phyloP scores from a whole-genome alignment of 2,113 vertebrate genomes.

The Herpetotheres cachinnans region DNA sequence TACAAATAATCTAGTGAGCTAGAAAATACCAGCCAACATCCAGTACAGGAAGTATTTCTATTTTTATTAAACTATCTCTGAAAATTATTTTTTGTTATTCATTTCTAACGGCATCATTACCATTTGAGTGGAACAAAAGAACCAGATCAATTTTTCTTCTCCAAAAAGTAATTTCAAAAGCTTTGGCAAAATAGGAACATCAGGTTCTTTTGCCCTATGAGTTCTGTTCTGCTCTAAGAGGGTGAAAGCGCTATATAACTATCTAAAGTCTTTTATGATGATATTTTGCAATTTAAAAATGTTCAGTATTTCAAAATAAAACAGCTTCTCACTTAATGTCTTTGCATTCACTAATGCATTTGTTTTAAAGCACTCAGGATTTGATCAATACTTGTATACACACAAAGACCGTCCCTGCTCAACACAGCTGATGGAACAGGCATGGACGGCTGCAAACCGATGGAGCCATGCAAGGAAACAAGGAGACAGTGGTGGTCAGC shows the following conservation, averaged over 20 bases:
- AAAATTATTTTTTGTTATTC: background rate
- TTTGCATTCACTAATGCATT: background rate
- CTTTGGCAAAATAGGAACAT: background rate
- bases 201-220: background rate
- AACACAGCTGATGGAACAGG: background rate
- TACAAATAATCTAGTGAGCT: background rate
- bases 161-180: background rate
- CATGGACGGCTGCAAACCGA: background rate
- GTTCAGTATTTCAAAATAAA: background rate
- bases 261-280: background rate
- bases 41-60: background rate
- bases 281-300: background rate
- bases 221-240: background rate
- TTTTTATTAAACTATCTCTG: background rate
- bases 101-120: background rate
- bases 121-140: background rate
- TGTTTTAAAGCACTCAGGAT: background rate
- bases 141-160: background rate
- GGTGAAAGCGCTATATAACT: background rate
- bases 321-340: background rate
- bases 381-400: background rate
- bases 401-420: background rate
- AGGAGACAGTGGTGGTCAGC: background rate
- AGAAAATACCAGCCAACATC: background rate
- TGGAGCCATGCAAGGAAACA: rapidly evolving